These are phyloP conservation scores for Melanaphis sacchari DNA, from an alignment of 1,140 invertebrate species.

Conservation along the genomic window DNA sequence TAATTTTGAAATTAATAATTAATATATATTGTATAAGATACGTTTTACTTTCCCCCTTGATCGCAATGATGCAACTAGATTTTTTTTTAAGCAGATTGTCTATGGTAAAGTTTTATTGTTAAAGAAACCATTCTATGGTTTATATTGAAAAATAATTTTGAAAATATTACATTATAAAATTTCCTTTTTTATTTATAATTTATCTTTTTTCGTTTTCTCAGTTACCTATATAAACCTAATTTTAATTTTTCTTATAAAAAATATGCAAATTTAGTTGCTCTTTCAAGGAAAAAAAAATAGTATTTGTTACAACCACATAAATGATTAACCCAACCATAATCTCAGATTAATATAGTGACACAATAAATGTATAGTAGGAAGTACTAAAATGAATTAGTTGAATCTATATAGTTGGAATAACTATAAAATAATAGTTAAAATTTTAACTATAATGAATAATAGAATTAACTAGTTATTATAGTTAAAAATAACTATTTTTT, in stretches of 20 bases:
- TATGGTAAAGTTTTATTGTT: not conserved
- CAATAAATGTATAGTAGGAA: too few relatives aligned
- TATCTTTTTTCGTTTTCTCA: not conserved
- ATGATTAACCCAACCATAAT: too few relatives aligned
- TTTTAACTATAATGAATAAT: too few relatives aligned
- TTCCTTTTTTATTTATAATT: not conserved
- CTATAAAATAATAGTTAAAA: too few relatives aligned
- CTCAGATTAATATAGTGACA: too few relatives aligned
- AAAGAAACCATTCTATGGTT: not conserved
- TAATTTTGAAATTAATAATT: not conserved
- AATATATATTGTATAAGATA: not conserved
- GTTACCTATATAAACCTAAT: not conserved
- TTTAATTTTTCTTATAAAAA: not conserved
- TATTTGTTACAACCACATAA: too few relatives aligned
- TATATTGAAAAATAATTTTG: not conserved
- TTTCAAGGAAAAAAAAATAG: too few relatives aligned
- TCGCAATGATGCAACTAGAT: not conserved
- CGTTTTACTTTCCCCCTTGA: not conserved
- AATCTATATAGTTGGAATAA: too few relatives aligned
- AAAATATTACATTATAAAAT: not conserved
- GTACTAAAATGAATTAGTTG: too few relatives aligned
- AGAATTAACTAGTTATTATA: too few relatives aligned
- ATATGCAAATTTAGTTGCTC: not conserved
- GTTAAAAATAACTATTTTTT: too few relatives aligned
- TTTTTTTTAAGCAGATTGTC: too few relatives aligned